Evolutionary conservation across 2,888 invertebrate species (phyloP).

Genomic region (Lysandra bellargus): DNA sequence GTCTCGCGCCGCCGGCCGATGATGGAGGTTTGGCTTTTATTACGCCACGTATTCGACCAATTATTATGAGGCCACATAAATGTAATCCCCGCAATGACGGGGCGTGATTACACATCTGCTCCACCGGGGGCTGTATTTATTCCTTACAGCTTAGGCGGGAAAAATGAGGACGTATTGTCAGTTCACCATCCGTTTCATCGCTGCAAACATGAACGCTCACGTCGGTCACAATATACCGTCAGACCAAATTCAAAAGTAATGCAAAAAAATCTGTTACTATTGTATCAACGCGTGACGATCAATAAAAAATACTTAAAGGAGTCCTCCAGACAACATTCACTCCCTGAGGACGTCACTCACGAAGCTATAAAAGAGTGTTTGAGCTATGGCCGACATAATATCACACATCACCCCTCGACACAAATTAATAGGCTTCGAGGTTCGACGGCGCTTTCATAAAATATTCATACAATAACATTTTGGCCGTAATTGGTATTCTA

Average conservation of each 20-base stretch:
- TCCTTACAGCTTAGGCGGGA: neutral
- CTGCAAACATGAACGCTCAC: no score
- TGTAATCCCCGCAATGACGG: neutral
- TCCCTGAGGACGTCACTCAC: no score
- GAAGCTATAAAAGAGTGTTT: neutral
- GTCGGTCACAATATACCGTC: no score
- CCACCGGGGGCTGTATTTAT: neutral
- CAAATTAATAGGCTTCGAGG: neutral
- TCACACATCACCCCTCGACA: neutral
- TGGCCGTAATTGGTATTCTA: neutral
- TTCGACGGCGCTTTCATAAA: neutral
- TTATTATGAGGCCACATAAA: neutral
- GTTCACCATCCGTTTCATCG: neutral
- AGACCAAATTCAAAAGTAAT: no score
- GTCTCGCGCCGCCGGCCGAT: neutral
- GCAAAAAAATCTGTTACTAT: no score
- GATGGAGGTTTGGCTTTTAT: neutral
- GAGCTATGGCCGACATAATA: neutral
- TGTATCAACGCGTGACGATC: neutral
- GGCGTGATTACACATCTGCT: conserved; percentile 4
- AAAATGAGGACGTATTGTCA: neutral
- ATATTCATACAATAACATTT: conserved; percentile 3
- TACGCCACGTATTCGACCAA: neutral
- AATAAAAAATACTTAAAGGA: no score
- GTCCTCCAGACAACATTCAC: no score